These are phyloP conservation scores for Varecia variegata DNA, from an alignment of 2,797 vertebrate species.

Conservation along the genomic window DNA sequence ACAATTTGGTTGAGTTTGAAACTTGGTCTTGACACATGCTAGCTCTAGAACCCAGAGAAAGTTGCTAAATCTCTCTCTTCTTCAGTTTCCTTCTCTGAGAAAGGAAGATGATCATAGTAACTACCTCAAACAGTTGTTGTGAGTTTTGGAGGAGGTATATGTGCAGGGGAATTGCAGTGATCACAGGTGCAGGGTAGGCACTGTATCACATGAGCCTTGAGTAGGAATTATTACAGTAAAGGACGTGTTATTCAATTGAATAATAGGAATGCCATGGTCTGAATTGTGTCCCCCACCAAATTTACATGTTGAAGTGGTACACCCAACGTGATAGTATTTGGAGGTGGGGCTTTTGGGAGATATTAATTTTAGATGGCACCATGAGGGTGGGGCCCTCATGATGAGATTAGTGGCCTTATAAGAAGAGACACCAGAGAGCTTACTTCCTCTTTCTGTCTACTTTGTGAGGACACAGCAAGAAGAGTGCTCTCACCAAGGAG, in stretches of 20 bases:
- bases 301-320: background rate
- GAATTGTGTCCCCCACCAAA: background rate
- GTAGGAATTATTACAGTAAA: background rate
- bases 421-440: background rate
- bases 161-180: background rate
- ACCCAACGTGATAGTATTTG: background rate
- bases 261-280: background rate
- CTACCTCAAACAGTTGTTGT: background rate
- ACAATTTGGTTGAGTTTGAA: background rate
- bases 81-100: background rate
- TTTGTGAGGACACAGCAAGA: background rate
- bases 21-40: background rate
- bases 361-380: background rate
- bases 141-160: background rate
- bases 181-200: no score
- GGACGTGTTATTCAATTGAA: background rate
- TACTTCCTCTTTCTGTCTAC: background rate
- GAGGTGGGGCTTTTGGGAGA: background rate
- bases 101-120: background rate
- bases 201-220: background rate
- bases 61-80: background rate
- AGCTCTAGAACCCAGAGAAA: background rate
- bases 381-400: no score
- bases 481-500: background rate
- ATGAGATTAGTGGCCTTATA: background rate